Conservation (phyloP, 1,140 invertebrate genomes). For the Drosophila arawakana region DNA sequence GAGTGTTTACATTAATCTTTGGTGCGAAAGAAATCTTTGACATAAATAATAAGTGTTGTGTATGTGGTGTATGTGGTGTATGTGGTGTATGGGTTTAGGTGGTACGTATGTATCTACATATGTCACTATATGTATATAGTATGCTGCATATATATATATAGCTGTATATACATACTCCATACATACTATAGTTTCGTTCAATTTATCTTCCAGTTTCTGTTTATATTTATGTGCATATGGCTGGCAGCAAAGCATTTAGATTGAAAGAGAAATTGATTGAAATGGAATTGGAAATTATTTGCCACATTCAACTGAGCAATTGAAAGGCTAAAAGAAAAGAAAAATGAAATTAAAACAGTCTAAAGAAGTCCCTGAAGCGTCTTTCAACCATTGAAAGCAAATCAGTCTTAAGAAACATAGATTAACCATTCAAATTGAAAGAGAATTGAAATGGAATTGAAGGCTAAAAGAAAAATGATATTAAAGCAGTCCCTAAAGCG, state of each 20-base stretch:
- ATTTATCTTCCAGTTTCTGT: background rate
- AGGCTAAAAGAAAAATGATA: no score
- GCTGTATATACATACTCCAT: constrained; percentile 4
- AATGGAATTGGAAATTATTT: background rate
- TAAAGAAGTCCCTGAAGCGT: no score
- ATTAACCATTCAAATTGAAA: background rate
- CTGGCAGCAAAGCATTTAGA: background rate
- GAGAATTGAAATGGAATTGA: background rate
- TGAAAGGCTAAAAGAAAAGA: background rate
- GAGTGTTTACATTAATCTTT: no score
- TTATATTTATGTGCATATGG: background rate
- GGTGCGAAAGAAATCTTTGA: no score
- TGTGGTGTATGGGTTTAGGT: no score
- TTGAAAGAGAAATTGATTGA: background rate
- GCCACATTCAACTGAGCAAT: background rate
- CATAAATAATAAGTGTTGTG: no score
- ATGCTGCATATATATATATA: constrained; percentile 2
- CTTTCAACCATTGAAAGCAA: no score
- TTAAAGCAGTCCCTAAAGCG: no score
- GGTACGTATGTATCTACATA: no score
- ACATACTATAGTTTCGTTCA: constrained; percentile 5
- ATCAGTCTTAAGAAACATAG: no score
- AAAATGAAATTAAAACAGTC: no score
- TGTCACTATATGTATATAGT: background rate
- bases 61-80: no score